Conservation (phyloP, 2,888 invertebrate genomes). For the Cristatella mucedo region DNA sequence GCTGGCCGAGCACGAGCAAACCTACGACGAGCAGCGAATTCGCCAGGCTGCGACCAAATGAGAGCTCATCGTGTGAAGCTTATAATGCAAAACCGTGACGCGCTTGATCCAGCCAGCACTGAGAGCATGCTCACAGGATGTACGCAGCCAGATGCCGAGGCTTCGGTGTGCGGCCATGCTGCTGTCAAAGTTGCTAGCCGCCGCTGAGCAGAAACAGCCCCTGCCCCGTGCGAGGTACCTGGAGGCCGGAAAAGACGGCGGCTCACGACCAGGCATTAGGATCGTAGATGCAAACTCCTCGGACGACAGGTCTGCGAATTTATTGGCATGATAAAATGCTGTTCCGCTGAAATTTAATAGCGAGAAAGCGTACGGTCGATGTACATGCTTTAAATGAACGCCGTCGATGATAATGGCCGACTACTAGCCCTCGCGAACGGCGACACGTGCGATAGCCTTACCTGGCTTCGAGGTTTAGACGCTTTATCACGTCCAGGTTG, state of each 20-base stretch:
- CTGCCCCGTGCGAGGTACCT: slow-evolving; percentile 13
- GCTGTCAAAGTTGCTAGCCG: too few species aligned
- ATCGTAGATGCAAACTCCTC: slow-evolving; percentile 19
- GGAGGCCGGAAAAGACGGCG: slow-evolving; percentile 16
- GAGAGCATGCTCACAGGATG: too few species aligned
- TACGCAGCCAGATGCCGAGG: too few species aligned
- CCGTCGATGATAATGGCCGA: not conserved
- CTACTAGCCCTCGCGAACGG: not conserved
- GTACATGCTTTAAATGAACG: too few species aligned
- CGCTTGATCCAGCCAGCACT: too few species aligned
- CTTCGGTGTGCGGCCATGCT: too few species aligned
- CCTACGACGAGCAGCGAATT: not conserved
- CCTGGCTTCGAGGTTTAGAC: slow-evolving; percentile 11
- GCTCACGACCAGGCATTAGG: slow-evolving; percentile 18
- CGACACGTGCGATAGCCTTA: not conserved
- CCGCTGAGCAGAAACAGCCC: too few species aligned
- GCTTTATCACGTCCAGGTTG: slow-evolving; percentile 10
- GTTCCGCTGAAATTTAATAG: slow-evolving; percentile 15
- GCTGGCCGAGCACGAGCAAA: not conserved
- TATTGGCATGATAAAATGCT: slow-evolving; percentile 20
- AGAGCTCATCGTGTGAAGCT: too few species aligned
- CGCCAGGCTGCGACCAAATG: too few species aligned
- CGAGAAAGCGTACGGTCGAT: not conserved
- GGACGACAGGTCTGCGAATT: slow-evolving; percentile 24
- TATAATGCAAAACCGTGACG: too few species aligned